Base-by-base conservation (phyloP, 2,888 invertebrate genomes). In the Micropterix aruncella region DNA sequence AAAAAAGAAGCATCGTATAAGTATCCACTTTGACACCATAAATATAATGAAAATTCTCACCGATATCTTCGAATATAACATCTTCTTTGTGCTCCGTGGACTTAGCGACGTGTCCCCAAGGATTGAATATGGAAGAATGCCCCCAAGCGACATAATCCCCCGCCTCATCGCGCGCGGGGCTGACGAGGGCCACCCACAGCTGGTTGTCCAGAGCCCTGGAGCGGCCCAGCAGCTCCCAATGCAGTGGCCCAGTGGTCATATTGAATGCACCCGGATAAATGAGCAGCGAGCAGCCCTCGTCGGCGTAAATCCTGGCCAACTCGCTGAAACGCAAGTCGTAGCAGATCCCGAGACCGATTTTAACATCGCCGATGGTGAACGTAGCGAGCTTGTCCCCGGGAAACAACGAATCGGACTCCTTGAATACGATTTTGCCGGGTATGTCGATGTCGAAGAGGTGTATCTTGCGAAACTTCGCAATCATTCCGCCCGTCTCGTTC, bases 361-460 rank as follows among this genome's bases (percentile, higher is more conserved):
- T 86, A 16, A 74, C 65, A 0, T 75, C 76, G 44, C 78, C 75
- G 14, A 80, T 76, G 27, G 83, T 72, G 56, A 95, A 84, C 0
- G 74, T 80, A 0, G 83, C 82, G 43, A 92, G 63, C 3, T 75
- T 61, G 55, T 82, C 71, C 0, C 95, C 96, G 1, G 88, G 71
- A 16, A 77, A 74, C 2, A 96, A 63, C 0, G 81, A 80, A 46
- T 91, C 87, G 0, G 94, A 95, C 61, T 96, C 96, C 56, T 87
- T 85, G 60, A 96, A 95, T 1, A 80, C 82, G n/a, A 95, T 87
- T 57, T 88, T 85, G 38, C 84, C 87, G 42, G 93, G 92, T 43
- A 97, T 85, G 60, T 95, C 88, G 54, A 97, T 94, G 63, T 97
- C 95, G 63, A 96, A 96, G 40, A 96, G 73, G 63, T 96, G 96